Evolutionary conservation across 2,113 vertebrate species (phyloP), one percentile per base, ranked within the genome.

Genomic region (Rhinoderma darwinii): DNA sequence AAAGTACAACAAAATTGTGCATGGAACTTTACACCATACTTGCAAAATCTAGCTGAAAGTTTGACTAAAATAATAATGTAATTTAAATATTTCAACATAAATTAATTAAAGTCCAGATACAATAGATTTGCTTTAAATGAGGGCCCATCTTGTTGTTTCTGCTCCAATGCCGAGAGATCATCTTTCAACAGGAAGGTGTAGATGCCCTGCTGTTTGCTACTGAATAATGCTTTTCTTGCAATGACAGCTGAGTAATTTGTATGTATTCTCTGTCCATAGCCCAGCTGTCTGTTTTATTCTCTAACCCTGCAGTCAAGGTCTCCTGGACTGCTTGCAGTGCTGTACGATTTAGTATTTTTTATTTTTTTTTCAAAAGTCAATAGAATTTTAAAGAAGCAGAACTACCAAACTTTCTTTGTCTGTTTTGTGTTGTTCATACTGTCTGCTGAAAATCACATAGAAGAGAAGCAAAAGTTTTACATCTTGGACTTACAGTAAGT

Each of bases 221-320:
- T 41, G 35, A 81, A 81, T 81, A 81, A 81, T 81, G 59, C 54
- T 82, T 66, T n/a, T 80, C 77, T 82, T 25, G 20, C 15, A 66
- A 66, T 82, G 79, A 82, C 79, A 82, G 56, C 39, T 5, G 56
- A 66, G 79, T 63, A 39, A 82, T 82, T 82, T 82, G 79, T 82
- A 82, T 82, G 79, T 82, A 82, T 82, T 82, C 56, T 66, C 15
- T 66, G 79, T 82, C 56, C 37, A 66, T 44, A 82, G 79, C 35
- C 79, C 79, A 82, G 79, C 56, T 82, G 79, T 82, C 78, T 61
- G 18, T 54, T 82, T 82, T 63, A 66, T 82, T 82, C 79, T 82
- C 56, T 35, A 82, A 63, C 79, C 79, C 79, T 66, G 79, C 59
- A 82, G 79, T 82, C 79, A 82, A 82, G 79, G 79, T 82, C 56